These are phyloP conservation scores for Druceiella hillmani DNA, from an alignment of 2,888 invertebrate genomes.

Conservation along the genomic window DNA sequence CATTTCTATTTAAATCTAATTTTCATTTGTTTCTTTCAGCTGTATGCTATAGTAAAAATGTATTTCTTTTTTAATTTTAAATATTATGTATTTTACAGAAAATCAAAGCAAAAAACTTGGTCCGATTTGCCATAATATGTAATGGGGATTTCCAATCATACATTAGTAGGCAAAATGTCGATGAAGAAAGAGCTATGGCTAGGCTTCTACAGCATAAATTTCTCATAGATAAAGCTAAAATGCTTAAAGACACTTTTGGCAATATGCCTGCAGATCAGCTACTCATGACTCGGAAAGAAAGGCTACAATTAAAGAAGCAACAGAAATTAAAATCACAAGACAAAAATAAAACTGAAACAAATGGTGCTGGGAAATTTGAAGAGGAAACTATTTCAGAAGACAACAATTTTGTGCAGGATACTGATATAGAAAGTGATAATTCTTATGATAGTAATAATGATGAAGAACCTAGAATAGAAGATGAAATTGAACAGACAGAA, in stretches of 20 bases:
- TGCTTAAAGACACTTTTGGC: conserved; percentile 34
- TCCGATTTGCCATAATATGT: conserved; percentile 40
- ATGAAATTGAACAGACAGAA: conserved; percentile 23
- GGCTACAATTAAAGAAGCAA: conserved; percentile 40
- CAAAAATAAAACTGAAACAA: conserved; percentile 29
- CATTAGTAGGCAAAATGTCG: conserved; percentile 37
- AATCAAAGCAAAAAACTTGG: conserved; percentile 42
- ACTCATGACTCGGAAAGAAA: conserved; percentile 42
- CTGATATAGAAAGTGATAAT: conserved; percentile 6
- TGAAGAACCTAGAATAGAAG: conserved; percentile 28
- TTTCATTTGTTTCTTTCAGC: too few relatives aligned
- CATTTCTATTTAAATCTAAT: too few relatives aligned
- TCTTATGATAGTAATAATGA: conserved; percentile 3
- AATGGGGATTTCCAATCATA: conserved; percentile 35
- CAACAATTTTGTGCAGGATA: conserved; percentile 29
- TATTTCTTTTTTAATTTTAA: conserved; percentile 2
- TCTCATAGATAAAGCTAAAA: conserved; percentile 38
- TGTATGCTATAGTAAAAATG: too few relatives aligned
- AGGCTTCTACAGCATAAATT: conserved; percentile 39
- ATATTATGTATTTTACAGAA: conserved; percentile 33
- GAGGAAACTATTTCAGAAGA: conserved; percentile 31
- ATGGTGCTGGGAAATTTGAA: conserved; percentile 26
- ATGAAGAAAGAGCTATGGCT: conserved; percentile 40
- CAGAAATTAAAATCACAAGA: conserved; percentile 35
- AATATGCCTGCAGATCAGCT: conserved; percentile 41